Conservation (phyloP, 2,113 vertebrate species). For the Alligator mississippiensis region DNA sequence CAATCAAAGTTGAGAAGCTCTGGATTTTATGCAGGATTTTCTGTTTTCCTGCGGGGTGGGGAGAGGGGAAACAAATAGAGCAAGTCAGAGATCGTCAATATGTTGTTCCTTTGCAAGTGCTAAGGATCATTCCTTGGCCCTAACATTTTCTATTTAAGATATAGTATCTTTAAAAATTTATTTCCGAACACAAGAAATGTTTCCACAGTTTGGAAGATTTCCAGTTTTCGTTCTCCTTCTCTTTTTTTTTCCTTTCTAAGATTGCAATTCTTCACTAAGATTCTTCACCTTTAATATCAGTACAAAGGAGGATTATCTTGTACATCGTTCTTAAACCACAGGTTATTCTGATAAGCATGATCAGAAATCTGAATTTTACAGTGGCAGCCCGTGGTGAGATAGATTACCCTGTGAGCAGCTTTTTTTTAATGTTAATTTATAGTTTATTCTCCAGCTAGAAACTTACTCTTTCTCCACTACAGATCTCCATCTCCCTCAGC, state of each 20-base stretch:
- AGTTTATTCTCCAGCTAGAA: too few species aligned
- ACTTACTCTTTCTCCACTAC: background rate
- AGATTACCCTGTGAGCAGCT: too few species aligned
- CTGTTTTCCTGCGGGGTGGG: too few species aligned
- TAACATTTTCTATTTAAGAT: background rate
- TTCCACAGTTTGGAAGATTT: background rate
- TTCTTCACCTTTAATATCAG: background rate
- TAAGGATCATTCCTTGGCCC: background rate
- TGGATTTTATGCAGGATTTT: background rate
- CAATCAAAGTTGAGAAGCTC: conserved; percentile 48
- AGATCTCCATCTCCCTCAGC: background rate
- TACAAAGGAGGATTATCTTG: background rate
- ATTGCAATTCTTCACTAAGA: background rate
- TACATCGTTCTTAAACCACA: conserved; percentile 26
- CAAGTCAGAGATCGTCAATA: conserved; percentile 22
- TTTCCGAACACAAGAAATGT: background rate
- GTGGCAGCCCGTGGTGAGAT: too few species aligned
- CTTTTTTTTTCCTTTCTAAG: too few species aligned
- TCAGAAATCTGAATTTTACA: too few species aligned
- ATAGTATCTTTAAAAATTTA: background rate
- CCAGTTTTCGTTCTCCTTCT: background rate
- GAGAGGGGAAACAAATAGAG: background rate
- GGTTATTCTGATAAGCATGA: background rate
- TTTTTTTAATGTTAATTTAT: too few species aligned
- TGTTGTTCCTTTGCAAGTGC: background rate